Evolutionary conservation across 2,113 vertebrate species (phyloP).

Genomic region (Arizona elegans): DNA sequence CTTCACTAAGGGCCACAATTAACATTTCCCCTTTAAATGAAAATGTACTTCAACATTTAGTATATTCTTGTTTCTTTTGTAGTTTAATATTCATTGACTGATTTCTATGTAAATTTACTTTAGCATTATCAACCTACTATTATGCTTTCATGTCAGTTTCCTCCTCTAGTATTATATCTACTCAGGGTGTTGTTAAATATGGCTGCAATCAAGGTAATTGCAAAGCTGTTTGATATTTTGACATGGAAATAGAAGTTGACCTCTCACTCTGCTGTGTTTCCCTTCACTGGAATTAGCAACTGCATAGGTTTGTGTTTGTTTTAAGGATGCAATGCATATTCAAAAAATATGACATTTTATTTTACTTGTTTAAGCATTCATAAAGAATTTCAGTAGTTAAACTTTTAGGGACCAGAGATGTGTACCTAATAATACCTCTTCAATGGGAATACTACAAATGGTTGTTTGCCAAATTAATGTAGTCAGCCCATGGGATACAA

Average conservation of each 20-base stretch:
- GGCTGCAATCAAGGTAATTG: background rate
- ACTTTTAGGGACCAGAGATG: background rate
- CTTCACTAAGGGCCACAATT: slow-evolving; percentile 8
- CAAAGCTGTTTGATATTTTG: background rate
- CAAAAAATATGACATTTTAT: background rate
- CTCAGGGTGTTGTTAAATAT: background rate
- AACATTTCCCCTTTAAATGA: slow-evolving; percentile 10
- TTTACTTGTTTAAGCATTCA: background rate
- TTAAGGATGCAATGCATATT: background rate
- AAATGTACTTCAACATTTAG: background rate
- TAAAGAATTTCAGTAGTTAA: background rate
- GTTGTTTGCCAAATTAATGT: background rate
- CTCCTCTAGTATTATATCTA: slow-evolving; percentile 1
- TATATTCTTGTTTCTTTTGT: slow-evolving; percentile 4
- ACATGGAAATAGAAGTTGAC: background rate
- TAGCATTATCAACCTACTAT: background rate
- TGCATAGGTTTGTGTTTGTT: background rate
- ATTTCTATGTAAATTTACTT: background rate
- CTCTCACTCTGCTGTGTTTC: background rate
- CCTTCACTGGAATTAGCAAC: background rate
- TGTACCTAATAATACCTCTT: background rate
- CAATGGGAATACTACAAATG: background rate
- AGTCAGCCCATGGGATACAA: background rate
- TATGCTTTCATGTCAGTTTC: background rate
- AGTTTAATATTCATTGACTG: background rate